Evolutionary conservation across 2,888 invertebrate species (phyloP), one percentile per base, ranked within the genome.

Genomic region (Xylota sylvarum): DNA sequence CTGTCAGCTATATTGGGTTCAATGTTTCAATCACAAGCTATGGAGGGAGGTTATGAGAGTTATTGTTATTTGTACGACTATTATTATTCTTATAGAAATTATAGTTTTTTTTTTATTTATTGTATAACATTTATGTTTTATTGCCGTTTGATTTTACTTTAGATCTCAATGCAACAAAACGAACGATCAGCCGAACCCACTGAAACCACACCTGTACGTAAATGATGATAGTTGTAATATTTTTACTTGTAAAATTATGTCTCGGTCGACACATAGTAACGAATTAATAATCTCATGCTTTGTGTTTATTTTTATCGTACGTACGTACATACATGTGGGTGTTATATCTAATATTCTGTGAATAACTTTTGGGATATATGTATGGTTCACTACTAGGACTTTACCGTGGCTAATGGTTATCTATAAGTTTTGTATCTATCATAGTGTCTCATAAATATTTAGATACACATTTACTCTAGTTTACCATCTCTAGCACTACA

Each of bases 91-190:
- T 19, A 19, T 60, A n/a, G 14, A n/a, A n/a, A 23, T 58, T 52
- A 12, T 27, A 23, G 23, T 64, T 17, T 32, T 60, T 23, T 67
- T 77, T 55, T 37, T 52, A 27, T 67, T 67, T 69, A 12, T 48
- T 46, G 12, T 79, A 32, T 37, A 70, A 79, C 19, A 60, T 46
- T 65, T 32, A 58, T 67, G 48, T 72, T 77, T 85, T 76, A 76
- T n/a, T 86, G 82, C 86, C 60, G 60, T 91, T 90, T 90, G 89
- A 90, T 89, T 90, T 91, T 89, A 91, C 95, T 94, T 93, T 94
- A 94, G 95, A 94, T 94, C 93, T 93, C 94, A 93, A 93, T 93
- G 93, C 93, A 94, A 92, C 93, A 93, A 94, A 93, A 93, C 93
- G 93, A 93, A 94, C 93, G 96, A 90, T 89, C 91, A 89, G 90